These are phyloP conservation scores for Bettongia penicillata DNA, from an alignment of 2,113 vertebrate species.

Conservation along the genomic window DNA sequence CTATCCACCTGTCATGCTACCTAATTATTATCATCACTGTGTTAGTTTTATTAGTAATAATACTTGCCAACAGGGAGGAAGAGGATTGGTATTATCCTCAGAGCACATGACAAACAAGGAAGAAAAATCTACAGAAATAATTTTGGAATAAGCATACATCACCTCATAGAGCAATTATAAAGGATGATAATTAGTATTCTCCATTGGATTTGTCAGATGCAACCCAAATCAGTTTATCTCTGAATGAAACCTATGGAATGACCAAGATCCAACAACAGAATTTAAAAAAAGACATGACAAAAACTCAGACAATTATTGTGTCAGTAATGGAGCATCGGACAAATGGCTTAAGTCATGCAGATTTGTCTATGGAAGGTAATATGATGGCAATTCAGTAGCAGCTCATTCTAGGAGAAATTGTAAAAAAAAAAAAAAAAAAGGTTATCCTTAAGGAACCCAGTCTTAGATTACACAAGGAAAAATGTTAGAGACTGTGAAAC, in stretches of 20 bases:
- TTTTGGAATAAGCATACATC: background rate
- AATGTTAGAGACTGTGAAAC: background rate
- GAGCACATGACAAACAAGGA: background rate
- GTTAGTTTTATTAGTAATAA: background rate
- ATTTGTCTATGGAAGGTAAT: background rate
- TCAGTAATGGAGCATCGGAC: background rate
- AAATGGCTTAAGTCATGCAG: background rate
- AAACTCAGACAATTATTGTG: background rate
- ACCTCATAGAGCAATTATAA: background rate
- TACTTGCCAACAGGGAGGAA: background rate
- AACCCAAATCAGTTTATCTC: background rate
- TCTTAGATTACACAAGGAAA: background rate
- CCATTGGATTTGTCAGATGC: background rate
- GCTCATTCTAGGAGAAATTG: background rate
- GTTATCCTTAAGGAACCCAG: background rate
- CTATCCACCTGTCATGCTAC: background rate
- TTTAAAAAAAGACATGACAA: background rate
- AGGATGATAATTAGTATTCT: background rate
- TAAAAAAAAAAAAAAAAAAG: background rate
- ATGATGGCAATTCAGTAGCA: background rate
- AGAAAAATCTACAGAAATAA: background rate
- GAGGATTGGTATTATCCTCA: background rate
- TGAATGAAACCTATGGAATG: background rate
- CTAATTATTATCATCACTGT: background rate
- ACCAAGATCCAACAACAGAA: background rate